Evolutionary conservation across 2,113 vertebrate genomes (phyloP).

Genomic region (Merops nubicus): DNA sequence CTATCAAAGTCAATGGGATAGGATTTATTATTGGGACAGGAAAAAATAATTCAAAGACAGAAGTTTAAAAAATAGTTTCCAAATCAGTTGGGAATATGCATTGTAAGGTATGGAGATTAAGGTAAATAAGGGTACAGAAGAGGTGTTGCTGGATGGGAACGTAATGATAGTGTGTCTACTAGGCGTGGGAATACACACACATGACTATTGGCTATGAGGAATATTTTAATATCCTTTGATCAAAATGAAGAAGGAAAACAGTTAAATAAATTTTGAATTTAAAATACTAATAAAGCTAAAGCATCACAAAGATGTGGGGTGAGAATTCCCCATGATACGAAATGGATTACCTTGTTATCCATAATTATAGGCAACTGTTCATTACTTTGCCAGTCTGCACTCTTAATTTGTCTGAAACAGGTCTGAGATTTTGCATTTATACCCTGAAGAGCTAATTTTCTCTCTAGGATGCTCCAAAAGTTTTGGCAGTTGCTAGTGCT

Average conservation of each 20-base stretch:
- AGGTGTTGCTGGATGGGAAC: not conserved
- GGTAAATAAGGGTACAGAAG: not conserved
- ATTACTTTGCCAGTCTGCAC: not conserved
- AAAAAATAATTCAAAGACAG: not conserved
- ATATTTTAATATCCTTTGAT: constrained; percentile 45
- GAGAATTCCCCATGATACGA: not conserved
- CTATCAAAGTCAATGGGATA: not conserved
- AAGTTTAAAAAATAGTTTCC: not conserved
- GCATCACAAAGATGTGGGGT: not conserved
- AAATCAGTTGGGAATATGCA: not conserved
- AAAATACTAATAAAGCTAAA: constrained; percentile 12
- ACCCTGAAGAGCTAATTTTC: constrained; percentile 46
- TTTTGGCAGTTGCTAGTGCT: constrained; percentile 28
- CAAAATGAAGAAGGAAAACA: constrained; percentile 6
- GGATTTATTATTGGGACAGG: not conserved
- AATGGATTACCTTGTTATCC: not conserved
- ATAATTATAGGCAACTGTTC: constrained; percentile 9
- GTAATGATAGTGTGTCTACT: not conserved
- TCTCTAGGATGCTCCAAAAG: not conserved
- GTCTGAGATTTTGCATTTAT: constrained; percentile 45
- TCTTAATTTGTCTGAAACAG: constrained; percentile 8
- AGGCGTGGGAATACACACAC: constrained; percentile 6
- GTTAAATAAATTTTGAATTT: constrained; percentile 21
- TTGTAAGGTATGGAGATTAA: not conserved
- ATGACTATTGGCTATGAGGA: not conserved